These are phyloP conservation scores for human DNA, from an alignment of 2,113 vertebrate genomes.

Conservation along the genomic window DNA sequence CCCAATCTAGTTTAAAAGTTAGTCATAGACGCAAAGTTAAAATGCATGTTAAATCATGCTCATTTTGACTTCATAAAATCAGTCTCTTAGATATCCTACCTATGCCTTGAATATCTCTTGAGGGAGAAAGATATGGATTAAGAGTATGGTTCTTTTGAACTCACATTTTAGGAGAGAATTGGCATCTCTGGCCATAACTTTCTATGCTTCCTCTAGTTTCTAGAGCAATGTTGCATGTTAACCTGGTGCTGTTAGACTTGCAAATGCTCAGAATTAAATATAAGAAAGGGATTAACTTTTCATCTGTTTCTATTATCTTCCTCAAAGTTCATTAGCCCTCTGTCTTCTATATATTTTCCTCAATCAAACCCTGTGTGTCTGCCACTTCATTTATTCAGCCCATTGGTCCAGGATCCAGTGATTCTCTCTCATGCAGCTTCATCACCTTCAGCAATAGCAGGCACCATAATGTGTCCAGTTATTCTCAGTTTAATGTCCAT, in stretches of 20 bases:
- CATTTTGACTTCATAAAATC: not conserved
- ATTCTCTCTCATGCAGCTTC: not conserved
- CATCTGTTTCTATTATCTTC: not conserved
- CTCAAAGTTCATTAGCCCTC: not conserved
- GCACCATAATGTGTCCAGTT: not conserved
- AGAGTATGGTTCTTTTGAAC: not conserved
- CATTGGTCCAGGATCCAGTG: too few relatives aligned
- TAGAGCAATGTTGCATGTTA: not conserved
- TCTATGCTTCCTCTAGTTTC: not conserved
- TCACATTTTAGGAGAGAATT: not conserved
- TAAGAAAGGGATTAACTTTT: not conserved
- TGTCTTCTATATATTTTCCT: accelerated
- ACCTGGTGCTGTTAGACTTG: not conserved
- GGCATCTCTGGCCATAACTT: not conserved
- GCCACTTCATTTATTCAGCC: not conserved
- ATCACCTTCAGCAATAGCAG: not conserved
- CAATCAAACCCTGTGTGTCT: not conserved
- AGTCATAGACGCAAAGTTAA: not conserved
- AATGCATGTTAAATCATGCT: not conserved
- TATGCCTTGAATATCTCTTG: not conserved
- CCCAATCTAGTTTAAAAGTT: not conserved
- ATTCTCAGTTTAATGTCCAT: not conserved
- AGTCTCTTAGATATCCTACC: not conserved
- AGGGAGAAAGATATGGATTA: not conserved
- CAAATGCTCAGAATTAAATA: not conserved